Conservation (phyloP, 1,140 invertebrate genomes). For the Drosophila sulfurigaster region DNA sequence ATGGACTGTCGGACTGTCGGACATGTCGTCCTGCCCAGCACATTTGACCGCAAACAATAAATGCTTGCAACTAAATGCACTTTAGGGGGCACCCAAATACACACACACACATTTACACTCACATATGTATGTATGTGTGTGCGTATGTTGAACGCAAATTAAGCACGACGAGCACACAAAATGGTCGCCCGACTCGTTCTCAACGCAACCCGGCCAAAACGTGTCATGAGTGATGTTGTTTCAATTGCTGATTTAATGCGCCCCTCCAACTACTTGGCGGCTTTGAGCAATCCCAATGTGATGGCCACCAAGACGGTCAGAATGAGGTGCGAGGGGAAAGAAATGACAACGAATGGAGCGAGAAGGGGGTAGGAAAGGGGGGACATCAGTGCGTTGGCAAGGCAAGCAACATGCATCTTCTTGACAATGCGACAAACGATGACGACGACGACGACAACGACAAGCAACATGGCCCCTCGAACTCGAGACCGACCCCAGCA, state of each 20-base stretch:
- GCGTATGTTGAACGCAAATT: slow-evolving; percentile 69
- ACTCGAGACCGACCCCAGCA: not conserved
- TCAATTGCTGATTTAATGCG: slow-evolving; percentile 83
- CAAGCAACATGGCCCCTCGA: slow-evolving; percentile 61
- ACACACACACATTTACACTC: not conserved
- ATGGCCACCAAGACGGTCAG: slow-evolving; percentile 20
- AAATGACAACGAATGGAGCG: not conserved
- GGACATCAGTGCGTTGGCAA: slow-evolving; percentile 65
- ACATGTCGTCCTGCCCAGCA: slow-evolving; percentile 52
- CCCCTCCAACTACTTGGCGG: slow-evolving; percentile 53
- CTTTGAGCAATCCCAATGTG: not conserved
- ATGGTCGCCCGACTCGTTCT: slow-evolving; percentile 48
- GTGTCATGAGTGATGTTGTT: slow-evolving; percentile 83
- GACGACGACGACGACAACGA: slow-evolving; percentile 75
- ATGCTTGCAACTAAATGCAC: slow-evolving; percentile 82
- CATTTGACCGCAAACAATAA: slow-evolving; percentile 82
- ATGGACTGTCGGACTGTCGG: slow-evolving; percentile 24
- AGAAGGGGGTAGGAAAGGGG: not conserved
- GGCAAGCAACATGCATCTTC: slow-evolving; percentile 82
- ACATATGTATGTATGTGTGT: slow-evolving; percentile 29
- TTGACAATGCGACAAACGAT: slow-evolving; percentile 82
- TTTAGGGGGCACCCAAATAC: slow-evolving; percentile 59
- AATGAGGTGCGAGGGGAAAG: not conserved
- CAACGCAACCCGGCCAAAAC: slow-evolving; percentile 60
- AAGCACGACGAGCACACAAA: slow-evolving; percentile 77